Conservation (phyloP, 2,888 invertebrate genomes). For the Aleiodes testaceus region DNA sequence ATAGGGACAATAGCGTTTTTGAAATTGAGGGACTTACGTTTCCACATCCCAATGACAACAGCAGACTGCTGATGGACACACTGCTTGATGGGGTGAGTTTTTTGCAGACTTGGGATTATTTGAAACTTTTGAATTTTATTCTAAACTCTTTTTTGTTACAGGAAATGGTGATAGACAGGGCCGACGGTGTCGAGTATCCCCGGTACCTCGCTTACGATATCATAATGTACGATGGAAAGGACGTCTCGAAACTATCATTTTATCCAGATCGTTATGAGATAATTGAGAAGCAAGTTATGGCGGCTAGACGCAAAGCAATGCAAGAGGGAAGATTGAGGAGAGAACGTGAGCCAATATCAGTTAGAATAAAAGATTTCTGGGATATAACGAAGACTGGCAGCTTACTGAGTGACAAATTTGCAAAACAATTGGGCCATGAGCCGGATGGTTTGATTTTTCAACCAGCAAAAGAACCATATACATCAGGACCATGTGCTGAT, state of each 20-base stretch:
- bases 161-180: constrained; percentile 96
- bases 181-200: constrained; percentile 83
- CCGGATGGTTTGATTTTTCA: constrained; percentile 99
- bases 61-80: constrained; percentile 84
- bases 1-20: constrained; percentile 95
- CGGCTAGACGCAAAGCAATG: constrained; percentile 83
- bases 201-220: constrained; percentile 97
- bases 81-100: constrained; percentile 92
- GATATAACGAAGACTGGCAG: constrained; percentile 82
- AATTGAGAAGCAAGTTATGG: constrained; percentile 84
- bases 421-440: constrained; percentile 89
- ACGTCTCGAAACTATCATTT: constrained; percentile 86
- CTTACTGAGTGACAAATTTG: constrained; percentile 89
- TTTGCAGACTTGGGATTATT: constrained; percentile 16
- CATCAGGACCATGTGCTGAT: constrained; percentile 85
- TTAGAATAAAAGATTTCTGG: constrained; percentile 94
- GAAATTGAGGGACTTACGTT: constrained; percentile 88
- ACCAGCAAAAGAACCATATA: constrained; percentile 90
- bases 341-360: constrained; percentile 89
- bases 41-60: constrained; percentile 82
- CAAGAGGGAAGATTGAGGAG: constrained; percentile 83
- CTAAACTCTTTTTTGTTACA: constrained; percentile 70
- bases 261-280: constrained; percentile 83
- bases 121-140: background rate
- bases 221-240: constrained; percentile 85